These are phyloP conservation scores for Pedicia rivosa DNA, from an alignment of 2,888 invertebrate genomes.

Conservation along the genomic window DNA sequence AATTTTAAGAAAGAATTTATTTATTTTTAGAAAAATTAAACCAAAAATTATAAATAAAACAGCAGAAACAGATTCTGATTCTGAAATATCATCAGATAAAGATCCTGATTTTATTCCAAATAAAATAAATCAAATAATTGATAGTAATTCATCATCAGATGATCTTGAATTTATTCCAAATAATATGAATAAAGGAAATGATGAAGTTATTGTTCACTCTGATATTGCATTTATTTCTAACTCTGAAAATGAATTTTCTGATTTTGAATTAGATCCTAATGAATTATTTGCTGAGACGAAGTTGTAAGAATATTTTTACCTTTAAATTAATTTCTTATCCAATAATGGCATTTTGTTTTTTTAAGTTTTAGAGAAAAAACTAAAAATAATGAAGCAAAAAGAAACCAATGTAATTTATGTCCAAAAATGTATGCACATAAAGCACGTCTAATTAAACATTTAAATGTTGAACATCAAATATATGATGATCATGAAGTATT, in stretches of 20 bases:
- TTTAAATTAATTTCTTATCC: background rate
- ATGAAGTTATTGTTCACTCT: background rate
- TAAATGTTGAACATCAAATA: slow-evolving; percentile 9
- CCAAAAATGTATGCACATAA: slow-evolving; percentile 26
- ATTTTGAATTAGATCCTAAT: no score
- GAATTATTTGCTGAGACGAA: no score
- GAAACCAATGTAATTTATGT: slow-evolving; percentile 23
- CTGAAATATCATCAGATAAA: background rate
- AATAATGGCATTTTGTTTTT: no score
- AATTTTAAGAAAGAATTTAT: background rate
- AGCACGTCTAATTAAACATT: slow-evolving; percentile 25
- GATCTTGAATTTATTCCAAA: background rate
- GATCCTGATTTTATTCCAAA: background rate
- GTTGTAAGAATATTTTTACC: background rate
- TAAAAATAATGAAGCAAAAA: background rate
- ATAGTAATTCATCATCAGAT: no score
- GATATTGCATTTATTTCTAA: no score
- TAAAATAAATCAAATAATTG: no score
- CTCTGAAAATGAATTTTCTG: no score
- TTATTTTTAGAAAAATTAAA: background rate
- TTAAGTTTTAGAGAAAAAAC: background rate
- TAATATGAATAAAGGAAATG: background rate
- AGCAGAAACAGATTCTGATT: background rate
- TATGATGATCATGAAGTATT: background rate
- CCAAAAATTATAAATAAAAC: background rate